These are phyloP conservation scores for Apostichopus japonicus DNA, from an alignment of 35 echinoderm and acorn worm species.

Conservation along the genomic window DNA sequence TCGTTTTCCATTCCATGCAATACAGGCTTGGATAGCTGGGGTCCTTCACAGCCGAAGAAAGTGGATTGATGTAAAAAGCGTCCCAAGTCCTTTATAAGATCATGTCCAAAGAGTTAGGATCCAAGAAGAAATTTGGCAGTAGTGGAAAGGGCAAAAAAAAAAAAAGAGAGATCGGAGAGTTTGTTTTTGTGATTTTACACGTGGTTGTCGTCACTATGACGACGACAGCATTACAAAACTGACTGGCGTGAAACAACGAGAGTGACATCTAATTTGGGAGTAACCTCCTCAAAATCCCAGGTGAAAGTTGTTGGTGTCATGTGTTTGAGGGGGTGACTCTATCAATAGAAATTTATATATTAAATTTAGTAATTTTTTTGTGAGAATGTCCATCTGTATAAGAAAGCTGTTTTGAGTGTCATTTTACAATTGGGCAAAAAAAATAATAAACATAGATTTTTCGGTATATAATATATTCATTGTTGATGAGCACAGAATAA, in stretches of 20 bases:
- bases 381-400: neutral
- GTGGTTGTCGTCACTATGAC: neutral
- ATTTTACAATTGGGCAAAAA: neutral
- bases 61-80: neutral
- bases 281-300: neutral
- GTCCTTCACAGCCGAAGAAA: neutral
- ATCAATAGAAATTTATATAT: neutral
- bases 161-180: neutral
- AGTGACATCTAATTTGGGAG: too few species aligned
- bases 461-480: too few species aligned
- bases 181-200: neutral
- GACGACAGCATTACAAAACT: neutral
- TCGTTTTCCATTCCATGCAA: slow-evolving; percentile 6
- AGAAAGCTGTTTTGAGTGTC: neutral
- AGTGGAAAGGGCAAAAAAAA: neutral
- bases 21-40: slow-evolving; percentile 34
- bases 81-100: neutral
- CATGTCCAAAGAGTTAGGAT: slow-evolving; percentile 35
- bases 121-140: neutral
- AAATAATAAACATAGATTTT: neutral
- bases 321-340: neutral
- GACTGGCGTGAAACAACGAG: neutral
- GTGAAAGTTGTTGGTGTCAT: neutral
- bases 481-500: too few species aligned
- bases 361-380: neutral